A percentile compares a stretch with the other conserved stretches of the same genome.
These are phyloP conservation scores for Periplaneta americana DNA, from an alignment of 1,140 invertebrate species.

Conservation along the genomic window DNA sequence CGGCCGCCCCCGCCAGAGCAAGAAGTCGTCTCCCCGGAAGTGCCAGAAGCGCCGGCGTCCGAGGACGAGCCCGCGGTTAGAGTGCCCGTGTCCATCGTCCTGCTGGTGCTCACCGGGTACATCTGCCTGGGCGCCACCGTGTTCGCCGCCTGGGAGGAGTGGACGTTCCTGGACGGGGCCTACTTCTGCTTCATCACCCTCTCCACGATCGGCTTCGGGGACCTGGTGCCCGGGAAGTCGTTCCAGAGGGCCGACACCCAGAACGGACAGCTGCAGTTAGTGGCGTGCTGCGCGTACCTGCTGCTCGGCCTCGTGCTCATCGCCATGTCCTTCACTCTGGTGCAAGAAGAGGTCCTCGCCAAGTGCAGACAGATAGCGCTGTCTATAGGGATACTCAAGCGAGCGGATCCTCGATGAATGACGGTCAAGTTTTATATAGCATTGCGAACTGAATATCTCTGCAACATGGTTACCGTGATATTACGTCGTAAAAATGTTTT, in stretches of 20 bases:
- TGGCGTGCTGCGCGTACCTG: constrained; percentile 80
- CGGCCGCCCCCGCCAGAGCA: constrained; percentile 20
- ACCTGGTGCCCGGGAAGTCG: constrained; percentile 62
- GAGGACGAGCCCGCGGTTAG: constrained; percentile 40
- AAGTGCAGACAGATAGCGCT: constrained; percentile 64
- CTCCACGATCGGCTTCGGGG: constrained; percentile 81
- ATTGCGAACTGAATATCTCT: neutral
- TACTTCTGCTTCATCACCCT: constrained; percentile 88
- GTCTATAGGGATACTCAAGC: constrained; percentile 44
- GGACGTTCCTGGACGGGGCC: constrained; percentile 75
- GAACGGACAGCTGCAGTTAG: constrained; percentile 57
- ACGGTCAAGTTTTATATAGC: neutral
- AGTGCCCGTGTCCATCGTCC: constrained; percentile 64
- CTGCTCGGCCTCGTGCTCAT: constrained; percentile 83
- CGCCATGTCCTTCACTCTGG: constrained; percentile 88
- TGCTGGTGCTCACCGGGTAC: constrained; percentile 62
- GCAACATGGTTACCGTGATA: neutral
- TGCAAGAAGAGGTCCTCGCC: constrained; percentile 82
- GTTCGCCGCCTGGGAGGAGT: constrained; percentile 67
- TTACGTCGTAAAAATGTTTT: neutral
- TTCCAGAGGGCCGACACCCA: constrained; percentile 48
- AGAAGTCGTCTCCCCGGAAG: constrained; percentile 33
- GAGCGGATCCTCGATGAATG: neutral
- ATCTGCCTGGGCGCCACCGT: constrained; percentile 63
- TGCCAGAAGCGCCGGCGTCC: constrained; percentile 11